Evolutionary conservation across 2,113 vertebrate genomes (phyloP).

Genomic region (Ptyas mucosa): DNA sequence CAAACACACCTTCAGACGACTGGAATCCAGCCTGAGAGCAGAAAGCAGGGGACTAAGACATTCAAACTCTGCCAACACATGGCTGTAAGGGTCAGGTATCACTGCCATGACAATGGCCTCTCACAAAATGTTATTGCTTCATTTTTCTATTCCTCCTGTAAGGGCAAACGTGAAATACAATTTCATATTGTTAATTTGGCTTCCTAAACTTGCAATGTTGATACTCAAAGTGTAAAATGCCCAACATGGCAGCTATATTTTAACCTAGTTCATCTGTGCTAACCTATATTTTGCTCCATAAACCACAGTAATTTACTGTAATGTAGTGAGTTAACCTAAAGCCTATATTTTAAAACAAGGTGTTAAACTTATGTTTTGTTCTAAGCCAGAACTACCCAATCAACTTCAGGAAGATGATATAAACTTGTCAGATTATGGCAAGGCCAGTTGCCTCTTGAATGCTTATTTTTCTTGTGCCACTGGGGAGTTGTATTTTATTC

Average conservation of each 20-base stretch:
- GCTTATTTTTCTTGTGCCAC: background rate
- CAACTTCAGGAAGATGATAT: background rate
- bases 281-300: background rate
- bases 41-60: constrained; percentile 88
- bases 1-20: constrained; percentile 84
- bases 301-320: background rate
- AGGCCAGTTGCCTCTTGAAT: background rate
- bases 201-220: background rate
- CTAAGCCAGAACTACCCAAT: background rate
- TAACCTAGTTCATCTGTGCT: background rate
- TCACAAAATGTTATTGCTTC: background rate
- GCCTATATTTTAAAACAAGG: background rate
- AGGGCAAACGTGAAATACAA: background rate
- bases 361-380: background rate
- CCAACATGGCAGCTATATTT: background rate
- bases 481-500: background rate
- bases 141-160: constrained; percentile 27
- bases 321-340: background rate
- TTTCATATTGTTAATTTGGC: background rate
- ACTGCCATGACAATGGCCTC: constrained; percentile 53
- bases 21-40: constrained; percentile 88
- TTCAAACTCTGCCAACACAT: constrained; percentile 90
- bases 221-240: background rate
- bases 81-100: constrained; percentile 79
- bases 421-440: background rate